phyloP scores from a whole-genome alignment of 2,797 vertebrate species.

The Furcifer pardalis region DNA sequence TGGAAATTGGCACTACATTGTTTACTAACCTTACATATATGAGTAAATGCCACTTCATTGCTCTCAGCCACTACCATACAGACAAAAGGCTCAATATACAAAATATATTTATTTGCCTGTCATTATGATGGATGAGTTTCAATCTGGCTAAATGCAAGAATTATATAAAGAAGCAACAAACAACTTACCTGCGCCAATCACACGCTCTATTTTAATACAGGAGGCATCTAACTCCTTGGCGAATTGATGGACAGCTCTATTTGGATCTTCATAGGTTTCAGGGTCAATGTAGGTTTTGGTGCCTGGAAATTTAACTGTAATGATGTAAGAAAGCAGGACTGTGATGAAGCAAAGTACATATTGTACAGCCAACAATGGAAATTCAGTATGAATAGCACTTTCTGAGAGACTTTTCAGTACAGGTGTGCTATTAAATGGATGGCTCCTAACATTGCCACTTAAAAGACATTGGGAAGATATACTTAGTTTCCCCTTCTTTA shows the following conservation, averaged over 20 bases:
- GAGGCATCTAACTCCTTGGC: constrained; percentile 99
- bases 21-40: constrained; percentile 54
- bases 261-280: constrained; percentile 98
- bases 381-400: constrained; percentile 78
- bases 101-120: constrained; percentile 90
- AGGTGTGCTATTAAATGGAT: background rate
- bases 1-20: constrained; percentile 47
- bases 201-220: constrained; percentile 99
- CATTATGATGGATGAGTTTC: constrained; percentile 88
- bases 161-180: constrained; percentile 75
- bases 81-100: constrained; percentile 74
- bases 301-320: constrained; percentile 99
- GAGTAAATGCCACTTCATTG: constrained; percentile 67
- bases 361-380: constrained; percentile 80
- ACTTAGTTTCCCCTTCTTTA: background rate
- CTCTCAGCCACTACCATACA: constrained; percentile 68
- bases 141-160: constrained; percentile 77
- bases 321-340: constrained; percentile 97
- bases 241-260: constrained; percentile 99
- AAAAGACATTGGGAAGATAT: background rate
- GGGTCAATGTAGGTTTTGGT: constrained; percentile 99
- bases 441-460: background rate
- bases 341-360: constrained; percentile 89
- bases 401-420: constrained; percentile 72
- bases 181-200: constrained; percentile 97